phyloP scores from a whole-genome alignment of 2,797 vertebrate species.

The Phataginus tricuspis region DNA sequence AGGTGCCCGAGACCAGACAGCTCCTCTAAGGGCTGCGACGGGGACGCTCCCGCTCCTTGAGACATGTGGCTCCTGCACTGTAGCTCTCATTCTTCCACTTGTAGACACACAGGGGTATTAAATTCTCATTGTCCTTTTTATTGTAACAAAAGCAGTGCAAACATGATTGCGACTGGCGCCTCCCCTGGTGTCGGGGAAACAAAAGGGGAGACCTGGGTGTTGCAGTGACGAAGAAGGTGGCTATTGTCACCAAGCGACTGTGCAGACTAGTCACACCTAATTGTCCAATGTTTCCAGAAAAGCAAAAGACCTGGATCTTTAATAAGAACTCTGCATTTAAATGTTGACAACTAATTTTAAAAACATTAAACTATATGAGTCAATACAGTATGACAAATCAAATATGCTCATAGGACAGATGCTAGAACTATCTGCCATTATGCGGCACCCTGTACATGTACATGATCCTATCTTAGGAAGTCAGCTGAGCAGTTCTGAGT shows the following conservation, averaged over 20 bases:
- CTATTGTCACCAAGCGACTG: neutral
- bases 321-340: neutral
- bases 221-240: neutral
- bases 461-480: neutral
- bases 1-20: neutral
- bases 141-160: constrained; percentile 2
- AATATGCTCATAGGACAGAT: neutral
- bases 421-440: neutral
- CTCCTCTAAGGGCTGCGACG: neutral
- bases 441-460: neutral
- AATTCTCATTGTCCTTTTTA: constrained; percentile 52
- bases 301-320: neutral
- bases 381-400: neutral
- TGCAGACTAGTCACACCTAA: neutral
- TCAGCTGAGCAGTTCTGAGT: neutral
- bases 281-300: neutral
- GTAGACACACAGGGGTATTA: neutral
- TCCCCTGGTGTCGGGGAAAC: neutral
- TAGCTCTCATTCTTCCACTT: neutral
- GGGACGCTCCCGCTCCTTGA: neutral
- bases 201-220: neutral
- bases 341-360: constrained; percentile 12
- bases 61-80: neutral
- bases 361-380: neutral
- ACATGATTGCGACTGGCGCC: neutral